A percentile compares a stretch with the other conserved stretches of the same genome.
Evolutionary conservation across 2,113 vertebrate genomes (phyloP).

Genomic region (Tilapia sparmanii): DNA sequence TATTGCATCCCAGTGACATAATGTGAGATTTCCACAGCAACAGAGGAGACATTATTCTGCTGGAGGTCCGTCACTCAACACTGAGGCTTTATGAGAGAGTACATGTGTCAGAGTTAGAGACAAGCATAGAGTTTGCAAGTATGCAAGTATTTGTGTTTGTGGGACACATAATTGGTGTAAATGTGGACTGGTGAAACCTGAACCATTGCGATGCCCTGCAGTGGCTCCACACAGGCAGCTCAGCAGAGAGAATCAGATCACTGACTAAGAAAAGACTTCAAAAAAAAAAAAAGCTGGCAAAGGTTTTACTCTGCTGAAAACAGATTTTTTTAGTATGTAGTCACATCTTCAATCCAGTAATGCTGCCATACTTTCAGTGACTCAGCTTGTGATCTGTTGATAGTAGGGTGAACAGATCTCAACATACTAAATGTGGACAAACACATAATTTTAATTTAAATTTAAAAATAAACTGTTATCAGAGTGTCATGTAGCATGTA

Average conservation of each 20-base stretch:
- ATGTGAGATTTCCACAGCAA: conserved; percentile 39
- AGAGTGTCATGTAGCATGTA: neutral
- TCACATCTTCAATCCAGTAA: neutral
- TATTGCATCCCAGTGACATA: conserved; percentile 35
- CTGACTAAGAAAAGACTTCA: neutral
- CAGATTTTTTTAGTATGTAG: neutral
- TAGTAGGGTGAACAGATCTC: neutral
- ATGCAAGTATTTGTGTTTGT: conserved; percentile 28
- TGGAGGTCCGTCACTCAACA: conserved; percentile 50
- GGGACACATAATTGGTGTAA: conserved; percentile 13
- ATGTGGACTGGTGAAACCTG: conserved; percentile 46
- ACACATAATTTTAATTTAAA: neutral
- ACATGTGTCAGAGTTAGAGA: conserved; percentile 3
- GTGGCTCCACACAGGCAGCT: conserved; percentile 1
- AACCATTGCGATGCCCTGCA: conserved; percentile 26
- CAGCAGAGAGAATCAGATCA: neutral
- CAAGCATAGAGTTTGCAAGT: neutral
- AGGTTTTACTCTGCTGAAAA: neutral
- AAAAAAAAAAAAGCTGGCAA: neutral
- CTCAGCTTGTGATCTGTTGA: neutral
- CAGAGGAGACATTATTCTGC: conserved; percentile 45
- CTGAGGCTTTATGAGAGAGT: conserved; percentile 39
- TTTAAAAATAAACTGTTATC: neutral
- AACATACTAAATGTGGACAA: neutral
- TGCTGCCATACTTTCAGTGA: neutral